Conservation (phyloP, 2,797 vertebrate genomes). For the Pangasius mekongensis region DNA sequence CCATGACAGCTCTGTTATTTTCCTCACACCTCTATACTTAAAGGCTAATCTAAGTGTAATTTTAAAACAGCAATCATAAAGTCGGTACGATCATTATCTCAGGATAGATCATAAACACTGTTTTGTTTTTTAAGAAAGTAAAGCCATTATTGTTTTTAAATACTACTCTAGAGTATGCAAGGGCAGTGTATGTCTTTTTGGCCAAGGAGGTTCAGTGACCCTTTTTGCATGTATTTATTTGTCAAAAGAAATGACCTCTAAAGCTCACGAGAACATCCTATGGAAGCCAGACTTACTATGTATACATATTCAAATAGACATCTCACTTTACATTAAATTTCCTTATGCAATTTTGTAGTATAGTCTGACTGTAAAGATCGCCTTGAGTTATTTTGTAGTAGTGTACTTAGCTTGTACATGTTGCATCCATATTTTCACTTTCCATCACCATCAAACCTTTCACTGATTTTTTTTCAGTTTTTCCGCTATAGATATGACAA, state of each 20-base stretch:
- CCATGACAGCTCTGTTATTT: constrained; percentile 1
- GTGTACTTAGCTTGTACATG: background rate
- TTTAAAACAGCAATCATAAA: constrained; percentile 24
- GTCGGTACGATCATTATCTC: constrained; percentile 6
- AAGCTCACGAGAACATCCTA: background rate
- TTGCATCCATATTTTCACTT: background rate
- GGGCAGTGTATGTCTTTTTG: background rate
- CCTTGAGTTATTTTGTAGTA: background rate
- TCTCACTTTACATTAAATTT: constrained; percentile 45
- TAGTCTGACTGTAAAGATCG: background rate
- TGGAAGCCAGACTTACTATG: background rate
- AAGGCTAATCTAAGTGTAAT: background rate
- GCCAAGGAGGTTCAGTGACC: background rate
- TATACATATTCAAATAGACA: constrained; percentile 34
- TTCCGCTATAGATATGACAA: background rate
- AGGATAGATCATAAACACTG: constrained; percentile 20
- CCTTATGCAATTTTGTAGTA: constrained; percentile 32
- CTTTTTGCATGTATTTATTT: constrained; percentile 8
- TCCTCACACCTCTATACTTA: constrained; percentile 1
- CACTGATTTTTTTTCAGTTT: background rate
- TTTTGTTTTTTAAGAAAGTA: background rate
- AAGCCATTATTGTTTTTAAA: background rate
- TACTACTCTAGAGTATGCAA: background rate
- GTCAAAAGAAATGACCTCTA: constrained; percentile 14
- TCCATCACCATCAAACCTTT: background rate